These are phyloP conservation scores for Harpagoxenus sublaevis DNA, from an alignment of 2,888 invertebrate genomes.

Conservation along the genomic window DNA sequence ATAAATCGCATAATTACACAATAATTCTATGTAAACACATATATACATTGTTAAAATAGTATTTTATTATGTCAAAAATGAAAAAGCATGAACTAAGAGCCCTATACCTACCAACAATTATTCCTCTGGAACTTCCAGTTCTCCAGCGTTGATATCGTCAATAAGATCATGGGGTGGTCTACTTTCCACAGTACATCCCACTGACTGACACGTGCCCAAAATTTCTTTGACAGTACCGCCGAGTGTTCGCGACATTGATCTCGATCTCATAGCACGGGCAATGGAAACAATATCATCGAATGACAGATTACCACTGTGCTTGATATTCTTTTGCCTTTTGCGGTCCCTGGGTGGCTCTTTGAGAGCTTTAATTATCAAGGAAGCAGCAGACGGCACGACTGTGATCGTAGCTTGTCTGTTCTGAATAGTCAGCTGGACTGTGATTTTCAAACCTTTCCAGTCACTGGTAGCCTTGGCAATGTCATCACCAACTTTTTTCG, in stretches of 20 bases:
- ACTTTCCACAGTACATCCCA: conserved; percentile 96
- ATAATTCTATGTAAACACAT: no score
- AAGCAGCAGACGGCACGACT: conserved; percentile 99
- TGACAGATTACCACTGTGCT: conserved; percentile 98
- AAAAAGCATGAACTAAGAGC: conserved; percentile 79
- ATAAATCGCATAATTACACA: neutral
- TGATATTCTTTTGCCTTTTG: conserved; percentile 99
- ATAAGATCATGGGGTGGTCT: conserved; percentile 98
- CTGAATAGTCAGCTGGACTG: conserved; percentile 98
- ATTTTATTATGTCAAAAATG: conserved; percentile 39
- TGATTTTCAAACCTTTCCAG: conserved; percentile 99
- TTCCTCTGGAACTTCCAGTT: conserved; percentile 92
- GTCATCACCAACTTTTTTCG: conserved; percentile 99
- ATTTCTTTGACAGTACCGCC: conserved; percentile 98
- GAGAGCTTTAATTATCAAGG: conserved; percentile 98
- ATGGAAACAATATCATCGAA: conserved; percentile 97
- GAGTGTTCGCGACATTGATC: conserved; percentile 98
- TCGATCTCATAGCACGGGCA: conserved; percentile 96
- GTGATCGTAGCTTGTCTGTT: conserved; percentile 99
- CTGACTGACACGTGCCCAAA: conserved; percentile 95
- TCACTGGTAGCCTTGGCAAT: conserved; percentile 99
- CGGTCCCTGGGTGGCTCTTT: conserved; percentile 99
- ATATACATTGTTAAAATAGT: neutral
- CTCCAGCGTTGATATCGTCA: conserved; percentile 95
- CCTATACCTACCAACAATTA: conserved; percentile 86